phyloP scores from a whole-genome alignment of 2,797 vertebrate species.

The Poeciliopsis gracilis region DNA sequence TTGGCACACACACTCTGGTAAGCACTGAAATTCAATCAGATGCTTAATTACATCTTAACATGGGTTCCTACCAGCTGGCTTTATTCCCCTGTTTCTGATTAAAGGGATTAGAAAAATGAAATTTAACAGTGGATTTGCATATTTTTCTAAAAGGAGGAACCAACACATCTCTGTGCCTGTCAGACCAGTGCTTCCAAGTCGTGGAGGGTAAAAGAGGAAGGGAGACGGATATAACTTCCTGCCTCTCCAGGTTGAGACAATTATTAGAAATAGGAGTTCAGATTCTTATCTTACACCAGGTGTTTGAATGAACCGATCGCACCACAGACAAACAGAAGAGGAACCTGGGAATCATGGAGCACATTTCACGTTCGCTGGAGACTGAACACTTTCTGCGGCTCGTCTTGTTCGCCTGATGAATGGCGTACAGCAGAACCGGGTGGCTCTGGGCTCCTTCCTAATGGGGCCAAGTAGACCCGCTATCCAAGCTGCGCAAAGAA shows the following conservation, averaged over 20 bases:
- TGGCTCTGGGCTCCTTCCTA: constrained; percentile 73
- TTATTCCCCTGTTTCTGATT: constrained; percentile 96
- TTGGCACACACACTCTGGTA: constrained; percentile 83
- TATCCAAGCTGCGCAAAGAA: constrained; percentile 75
- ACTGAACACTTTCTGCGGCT: constrained; percentile 49
- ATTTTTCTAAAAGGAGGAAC: constrained; percentile 80
- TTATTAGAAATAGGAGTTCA: constrained; percentile 28
- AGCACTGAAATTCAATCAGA: constrained; percentile 94
- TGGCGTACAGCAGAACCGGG: constrained; percentile 48
- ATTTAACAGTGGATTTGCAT: constrained; percentile 92
- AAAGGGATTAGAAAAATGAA: constrained; percentile 96
- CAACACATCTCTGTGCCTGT: constrained; percentile 63
- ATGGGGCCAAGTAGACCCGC: constrained; percentile 76
- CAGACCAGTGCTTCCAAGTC: constrained; percentile 47
- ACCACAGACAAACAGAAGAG: constrained; percentile 16
- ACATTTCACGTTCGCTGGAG: constrained; percentile 36
- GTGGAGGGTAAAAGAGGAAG: constrained; percentile 49
- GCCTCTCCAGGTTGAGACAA: constrained; percentile 38
- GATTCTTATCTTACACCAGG: constrained; percentile 22
- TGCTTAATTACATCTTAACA: constrained; percentile 97
- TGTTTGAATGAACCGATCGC: constrained; percentile 24
- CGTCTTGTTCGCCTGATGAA: constrained; percentile 68
- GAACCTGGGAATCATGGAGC: constrained; percentile 11
- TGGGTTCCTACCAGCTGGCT: constrained; percentile 93
- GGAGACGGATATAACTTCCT: constrained; percentile 31